A percentile compares a stretch with the other conserved stretches of the same genome.
phyloP scores from a whole-genome alignment of 2,797 vertebrate species.

The Champsocephalus gunnari region DNA sequence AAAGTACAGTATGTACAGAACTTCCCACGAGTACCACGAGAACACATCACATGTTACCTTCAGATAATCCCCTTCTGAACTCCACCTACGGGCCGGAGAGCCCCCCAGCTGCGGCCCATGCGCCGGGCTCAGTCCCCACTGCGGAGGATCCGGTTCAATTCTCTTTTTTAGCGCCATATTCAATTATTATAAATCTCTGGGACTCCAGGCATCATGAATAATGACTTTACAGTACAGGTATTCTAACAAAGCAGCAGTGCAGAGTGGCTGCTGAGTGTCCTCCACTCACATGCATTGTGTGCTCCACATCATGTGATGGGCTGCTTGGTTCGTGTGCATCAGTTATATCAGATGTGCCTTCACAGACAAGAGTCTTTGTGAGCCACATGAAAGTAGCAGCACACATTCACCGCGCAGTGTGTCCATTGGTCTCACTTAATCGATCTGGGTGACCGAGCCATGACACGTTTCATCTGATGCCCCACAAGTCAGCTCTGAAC shows the following conservation, averaged over 20 bases:
- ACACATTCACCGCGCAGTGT: constrained; percentile 71
- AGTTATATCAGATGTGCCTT: constrained; percentile 70
- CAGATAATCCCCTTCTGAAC: too few relatives aligned
- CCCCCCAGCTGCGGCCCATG: too few relatives aligned
- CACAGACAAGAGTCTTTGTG: constrained; percentile 79
- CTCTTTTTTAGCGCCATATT: too few relatives aligned
- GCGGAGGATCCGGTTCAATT: too few relatives aligned
- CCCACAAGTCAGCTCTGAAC: constrained; percentile 38
- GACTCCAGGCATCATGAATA: not conserved
- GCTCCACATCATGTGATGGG: constrained; percentile 75
- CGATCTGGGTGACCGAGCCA: constrained; percentile 71
- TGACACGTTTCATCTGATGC: constrained; percentile 68
- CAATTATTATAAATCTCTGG: too few relatives aligned
- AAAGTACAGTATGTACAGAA: too few relatives aligned
- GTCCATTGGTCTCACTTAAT: constrained; percentile 85
- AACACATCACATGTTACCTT: too few relatives aligned
- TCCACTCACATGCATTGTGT: constrained; percentile 48
- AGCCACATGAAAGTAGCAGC: constrained; percentile 77
- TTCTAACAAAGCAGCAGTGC: not conserved
- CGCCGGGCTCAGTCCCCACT: too few relatives aligned
- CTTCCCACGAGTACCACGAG: too few relatives aligned
- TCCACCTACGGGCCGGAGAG: too few relatives aligned
- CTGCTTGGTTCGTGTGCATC: constrained; percentile 72
- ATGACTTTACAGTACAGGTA: not conserved
- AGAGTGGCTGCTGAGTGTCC: constrained; percentile 29